Evolutionary conservation across 92 coral and sea anemone genomes (phyloP), one percentile per base, ranked within the genome.

Genomic region (Pocillopora meandrina): DNA sequence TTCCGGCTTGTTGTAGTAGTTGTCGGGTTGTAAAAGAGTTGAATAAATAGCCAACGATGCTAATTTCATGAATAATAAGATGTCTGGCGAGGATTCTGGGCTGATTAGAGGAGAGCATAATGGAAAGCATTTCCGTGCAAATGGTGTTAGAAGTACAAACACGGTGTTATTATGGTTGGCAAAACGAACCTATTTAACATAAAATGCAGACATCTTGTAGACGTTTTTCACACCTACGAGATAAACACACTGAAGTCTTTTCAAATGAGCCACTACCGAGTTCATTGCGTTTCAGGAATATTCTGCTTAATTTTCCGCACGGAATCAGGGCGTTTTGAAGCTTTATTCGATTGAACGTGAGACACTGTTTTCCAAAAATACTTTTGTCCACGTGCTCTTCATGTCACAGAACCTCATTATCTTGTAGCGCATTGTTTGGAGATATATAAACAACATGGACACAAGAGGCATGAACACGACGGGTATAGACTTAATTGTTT

Each of bases 191-290:
- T 94, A 87, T 92, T 93, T 94, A 92, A 82, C 98, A 94, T 94
- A 94, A 94, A 94, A 94, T 36, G 93, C 84, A 94, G 98, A 94
- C 98, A 94, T 74, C 86, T 47, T 75, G 47, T 87, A 94, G 98
- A 94, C 98, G 67, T 76, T 74, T 89, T 91, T 90, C 95, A 92
- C 98, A 93, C 95, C 78, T 80, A 68, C 71, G 91, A 31, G 93
- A 91, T 90, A 83, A 85, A 90, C 84, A 90, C 82, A 92, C 95
- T 90, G 90, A 85, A 77, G 86, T 69, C 72, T 82, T 82, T 87
- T 87, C 63, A 73, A 87, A 74, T 87, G 61, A 73, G 69, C 73
- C 84, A 82, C 69, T 56, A 65, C 69, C 76, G 61, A 74, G 87
- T 73, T 64, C 74, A 87, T 67, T 67, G 71, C 61, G 64, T 66